Evolutionary conservation across 2,888 invertebrate species (phyloP).

Genomic region (Sympetrum striolatum): DNA sequence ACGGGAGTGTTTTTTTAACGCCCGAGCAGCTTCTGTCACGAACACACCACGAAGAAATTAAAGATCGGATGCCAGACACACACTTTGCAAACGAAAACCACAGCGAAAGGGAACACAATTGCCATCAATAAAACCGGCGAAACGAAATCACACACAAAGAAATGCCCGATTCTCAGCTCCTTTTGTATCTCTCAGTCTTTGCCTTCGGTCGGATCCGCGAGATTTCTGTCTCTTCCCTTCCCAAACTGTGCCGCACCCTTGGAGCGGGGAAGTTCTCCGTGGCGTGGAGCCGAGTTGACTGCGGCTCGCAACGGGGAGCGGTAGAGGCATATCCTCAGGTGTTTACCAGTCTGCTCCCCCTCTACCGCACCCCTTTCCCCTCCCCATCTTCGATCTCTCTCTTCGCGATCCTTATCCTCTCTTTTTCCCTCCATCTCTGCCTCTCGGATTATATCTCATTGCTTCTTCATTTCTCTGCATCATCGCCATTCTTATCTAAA

Average conservation of each 20-base stretch:
- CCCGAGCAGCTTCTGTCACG: neutral
- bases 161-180: neutral
- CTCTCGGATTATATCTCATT: too few relatives aligned
- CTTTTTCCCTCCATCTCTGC: too few relatives aligned
- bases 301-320: neutral
- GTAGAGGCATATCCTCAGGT: slow-evolving; percentile 28
- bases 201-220: neutral
- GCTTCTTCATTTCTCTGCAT: too few relatives aligned
- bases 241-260: neutral
- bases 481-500: too few relatives aligned
- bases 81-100: neutral
- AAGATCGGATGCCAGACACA: neutral
- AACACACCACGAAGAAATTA: neutral
- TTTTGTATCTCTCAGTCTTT: neutral
- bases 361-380: neutral
- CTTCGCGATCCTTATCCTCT: neutral
- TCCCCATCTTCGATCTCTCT: neutral
- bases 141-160: neutral
- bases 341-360: neutral
- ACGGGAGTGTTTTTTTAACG: neutral
- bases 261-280: neutral
- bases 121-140: neutral
- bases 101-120: neutral
- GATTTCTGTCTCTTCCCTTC: neutral
- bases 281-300: neutral